These are phyloP conservation scores for Pangasius sanitwongsei DNA, from an alignment of 2,797 vertebrate species.

Conservation along the genomic window DNA sequence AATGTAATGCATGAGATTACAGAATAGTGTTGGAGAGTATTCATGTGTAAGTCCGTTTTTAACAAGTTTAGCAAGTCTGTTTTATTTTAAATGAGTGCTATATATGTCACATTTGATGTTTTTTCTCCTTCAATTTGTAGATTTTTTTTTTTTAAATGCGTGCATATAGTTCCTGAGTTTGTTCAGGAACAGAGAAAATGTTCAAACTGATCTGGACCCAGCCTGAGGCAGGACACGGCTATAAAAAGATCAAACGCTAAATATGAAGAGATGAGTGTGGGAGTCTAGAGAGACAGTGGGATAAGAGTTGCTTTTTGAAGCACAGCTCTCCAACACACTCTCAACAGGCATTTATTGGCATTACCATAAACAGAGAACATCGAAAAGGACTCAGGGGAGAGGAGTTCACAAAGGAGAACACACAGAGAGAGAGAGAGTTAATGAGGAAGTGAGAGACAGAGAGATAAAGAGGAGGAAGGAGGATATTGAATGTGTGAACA, in stretches of 20 bases:
- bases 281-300: slow-evolving; percentile 7
- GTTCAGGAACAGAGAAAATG: slow-evolving; percentile 11
- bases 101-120: neutral
- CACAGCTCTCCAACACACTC: slow-evolving; percentile 25
- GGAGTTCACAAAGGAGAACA: neutral
- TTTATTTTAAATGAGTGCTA: no score
- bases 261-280: slow-evolving; percentile 29
- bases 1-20: no score
- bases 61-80: no score
- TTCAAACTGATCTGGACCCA: slow-evolving; percentile 31
- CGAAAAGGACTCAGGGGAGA: slow-evolving; percentile 29
- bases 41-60: neutral
- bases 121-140: neutral
- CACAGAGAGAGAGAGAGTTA: slow-evolving; percentile 10
- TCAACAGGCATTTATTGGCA: slow-evolving; percentile 28
- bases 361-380: slow-evolving; percentile 35
- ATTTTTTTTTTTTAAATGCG: neutral
- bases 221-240: slow-evolving; percentile 40
- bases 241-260: slow-evolving; percentile 65
- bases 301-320: slow-evolving; percentile 44
- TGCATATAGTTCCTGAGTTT: neutral
- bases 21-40: neutral
- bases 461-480: slow-evolving; percentile 36
- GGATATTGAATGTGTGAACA: slow-evolving; percentile 5
- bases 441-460: slow-evolving; percentile 17